Evolutionary conservation across 2,888 invertebrate genomes (phyloP).

Genomic region (Meteorus cinctellus): DNA sequence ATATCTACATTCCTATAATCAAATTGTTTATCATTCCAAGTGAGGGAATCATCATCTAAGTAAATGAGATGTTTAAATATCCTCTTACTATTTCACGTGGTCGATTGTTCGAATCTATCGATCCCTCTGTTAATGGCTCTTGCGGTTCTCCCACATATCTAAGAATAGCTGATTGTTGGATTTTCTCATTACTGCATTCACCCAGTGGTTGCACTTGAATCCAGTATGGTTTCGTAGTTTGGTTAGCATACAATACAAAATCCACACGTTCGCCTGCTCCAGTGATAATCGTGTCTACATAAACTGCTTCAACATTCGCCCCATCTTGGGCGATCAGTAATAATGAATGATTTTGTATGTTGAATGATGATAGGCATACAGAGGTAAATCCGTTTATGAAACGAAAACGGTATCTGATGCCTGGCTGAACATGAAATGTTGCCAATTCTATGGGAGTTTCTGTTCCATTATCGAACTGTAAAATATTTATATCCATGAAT

Average conservation of each 20-base stretch:
- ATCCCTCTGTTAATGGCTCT: slow-evolving; percentile 60
- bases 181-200: slow-evolving; percentile 68
- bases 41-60: too few species aligned
- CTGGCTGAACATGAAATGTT: slow-evolving; percentile 67
- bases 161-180: slow-evolving; percentile 74
- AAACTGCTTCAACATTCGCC: slow-evolving; percentile 74
- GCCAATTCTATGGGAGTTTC: slow-evolving; percentile 39
- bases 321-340: slow-evolving; percentile 75
- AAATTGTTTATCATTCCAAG: too few species aligned
- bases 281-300: slow-evolving; percentile 70
- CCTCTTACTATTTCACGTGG: slow-evolving; percentile 66
- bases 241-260: slow-evolving; percentile 75
- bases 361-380: slow-evolving; percentile 74
- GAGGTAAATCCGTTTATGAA: slow-evolving; percentile 76
- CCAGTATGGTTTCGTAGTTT: slow-evolving; percentile 74
- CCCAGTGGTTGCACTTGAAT: slow-evolving; percentile 75
- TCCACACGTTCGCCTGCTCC: slow-evolving; percentile 80
- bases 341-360: slow-evolving; percentile 74
- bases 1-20: too few species aligned
- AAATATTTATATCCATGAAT: background rate
- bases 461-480: slow-evolving; percentile 13
- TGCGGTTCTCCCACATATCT: slow-evolving; percentile 70
- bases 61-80: background rate
- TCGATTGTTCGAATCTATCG: slow-evolving; percentile 65
- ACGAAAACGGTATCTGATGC: slow-evolving; percentile 75